Evolutionary conservation across 1,140 invertebrate species (phyloP), one percentile per base, ranked within the genome.

Genomic region (Macrosteles quadrilineatus): DNA sequence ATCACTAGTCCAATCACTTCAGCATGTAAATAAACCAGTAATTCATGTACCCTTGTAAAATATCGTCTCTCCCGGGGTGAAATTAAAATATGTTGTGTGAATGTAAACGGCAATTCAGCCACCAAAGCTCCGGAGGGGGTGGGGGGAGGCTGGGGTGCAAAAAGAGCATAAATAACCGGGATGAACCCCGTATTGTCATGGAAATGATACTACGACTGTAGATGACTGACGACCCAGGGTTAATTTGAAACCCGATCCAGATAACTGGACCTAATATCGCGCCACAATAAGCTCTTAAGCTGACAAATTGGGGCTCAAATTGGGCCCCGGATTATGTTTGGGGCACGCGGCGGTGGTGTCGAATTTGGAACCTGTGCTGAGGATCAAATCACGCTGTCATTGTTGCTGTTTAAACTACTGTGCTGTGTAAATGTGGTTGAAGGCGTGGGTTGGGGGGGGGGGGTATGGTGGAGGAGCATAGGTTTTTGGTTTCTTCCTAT

Each of bases 231-330:
- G 63, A 43, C 63, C 19, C 6, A 36, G 63, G 63, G 63, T 66
- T 66, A 66, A 66, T 66, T 66, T 66, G 63, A 45, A 66, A 66
- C 63, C 43, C 23, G 63, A 66, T 32, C 63, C 63, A 66, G 63
- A 66, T 66, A 66, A 66, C 63, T 66, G 32, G 63, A 66, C 32
- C 40, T 66, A 66, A 66, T 66, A 66, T 66, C 63, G 19, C 59
- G 31, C 63, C 40, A 25, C 19, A 43, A 66, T 43, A 43, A 40
- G 63, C 36, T 36, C 32, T 43, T 43, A 66, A 43, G 32, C 63
- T 43, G 23, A 43, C 36, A 66, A 66, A 66, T 66, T 66, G 63
- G 32, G 32, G 40, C 63, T 43, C 63, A 66, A 66, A 66, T 66
- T 66, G 63, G 63, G 63, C 36, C 21, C 23, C 32, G 63, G 63